Conservation (phyloP, 1,140 invertebrate species). For the Drosophila gunungcola region DNA sequence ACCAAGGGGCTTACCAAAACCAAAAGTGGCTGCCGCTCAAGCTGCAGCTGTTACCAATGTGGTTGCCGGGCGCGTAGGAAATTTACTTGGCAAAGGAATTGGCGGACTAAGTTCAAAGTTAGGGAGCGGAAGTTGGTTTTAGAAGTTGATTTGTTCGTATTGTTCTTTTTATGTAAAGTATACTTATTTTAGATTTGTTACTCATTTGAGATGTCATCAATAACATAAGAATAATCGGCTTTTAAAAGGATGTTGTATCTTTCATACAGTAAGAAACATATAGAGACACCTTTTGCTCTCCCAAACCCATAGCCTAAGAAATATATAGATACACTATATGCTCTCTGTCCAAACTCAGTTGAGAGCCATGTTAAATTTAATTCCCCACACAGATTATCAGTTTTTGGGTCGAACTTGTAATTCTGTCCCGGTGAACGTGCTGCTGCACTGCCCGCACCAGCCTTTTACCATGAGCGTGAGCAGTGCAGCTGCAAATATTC, state of each 20-base stretch:
- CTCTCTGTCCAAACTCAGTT: too few relatives aligned
- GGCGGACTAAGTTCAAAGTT: slow-evolving; percentile 92
- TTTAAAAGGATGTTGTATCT: not conserved
- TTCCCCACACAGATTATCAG: too few relatives aligned
- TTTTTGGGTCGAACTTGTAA: too few relatives aligned
- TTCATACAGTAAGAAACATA: too few relatives aligned
- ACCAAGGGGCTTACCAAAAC: slow-evolving; percentile 77
- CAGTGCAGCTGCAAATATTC: too few relatives aligned
- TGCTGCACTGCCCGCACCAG: too few relatives aligned
- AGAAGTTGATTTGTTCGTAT: slow-evolving; percentile 44
- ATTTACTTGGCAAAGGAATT: slow-evolving; percentile 91
- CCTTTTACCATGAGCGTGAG: too few relatives aligned
- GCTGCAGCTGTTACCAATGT: slow-evolving; percentile 88
- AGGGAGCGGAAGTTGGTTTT: slow-evolving; percentile 89
- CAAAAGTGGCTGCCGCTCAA: slow-evolving; percentile 75
- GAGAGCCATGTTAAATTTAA: too few relatives aligned
- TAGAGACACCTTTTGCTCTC: too few relatives aligned
- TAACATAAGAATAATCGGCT: not conserved
- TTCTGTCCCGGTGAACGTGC: too few relatives aligned
- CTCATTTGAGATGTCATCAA: not conserved
- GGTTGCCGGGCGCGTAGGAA: slow-evolving; percentile 91
- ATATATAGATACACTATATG: too few relatives aligned
- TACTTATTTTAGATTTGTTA: not conserved
- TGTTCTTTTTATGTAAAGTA: not conserved
- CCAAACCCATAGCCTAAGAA: too few relatives aligned